Evolutionary conservation across 2,797 vertebrate species (phyloP), one percentile per base, ranked within the genome.

Genomic region (Eulemur mongoz): DNA sequence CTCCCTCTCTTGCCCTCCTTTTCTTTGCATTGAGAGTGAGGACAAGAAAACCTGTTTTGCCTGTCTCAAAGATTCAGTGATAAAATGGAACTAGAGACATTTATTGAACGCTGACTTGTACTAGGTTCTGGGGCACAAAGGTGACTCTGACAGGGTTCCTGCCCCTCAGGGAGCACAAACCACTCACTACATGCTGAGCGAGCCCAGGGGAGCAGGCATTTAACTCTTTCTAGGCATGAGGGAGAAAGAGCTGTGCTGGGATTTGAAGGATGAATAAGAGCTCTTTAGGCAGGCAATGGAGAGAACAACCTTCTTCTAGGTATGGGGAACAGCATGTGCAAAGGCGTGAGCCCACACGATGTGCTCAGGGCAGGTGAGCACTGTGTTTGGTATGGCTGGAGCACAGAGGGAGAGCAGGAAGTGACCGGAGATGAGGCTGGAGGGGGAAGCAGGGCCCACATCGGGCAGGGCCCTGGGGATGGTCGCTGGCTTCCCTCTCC

Each of bases 21-120:
- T 89, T 75, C 48, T 20, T 73, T 3, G 17, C 30, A 57, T 82
- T 87, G 63, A 67, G 13, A 93, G 48, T 4, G 10, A 67, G 63
- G 80, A 81, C 38, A 86, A 48, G 59, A 78, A 97, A 96, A 95
- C 88, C 81, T 92, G 87, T 92, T 97, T 89, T 95, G 94, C 69
- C n/a, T 92, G 84, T 30, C 81, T 97, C 23, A 43, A 38, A 70
- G 84, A 88, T 70, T 93, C 61, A 87, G 18, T 50, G 92, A 93
- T 92, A 84, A 93, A 81, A 45, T 80, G 15, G 18, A 86, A 40
- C 32, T 43, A 89, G 32, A 89, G 61, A 80, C 48, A 73, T 78
- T 86, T 84, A 43, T 45, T 45, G 54, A 76, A 32, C 61, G 25
- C n/a, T 27, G 83, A 48, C 20, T 40, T 69, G 35, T 52, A 13